Evolutionary conservation across 2,888 invertebrate species (phyloP).

Genomic region (Dorcus parallelipipedus): DNA sequence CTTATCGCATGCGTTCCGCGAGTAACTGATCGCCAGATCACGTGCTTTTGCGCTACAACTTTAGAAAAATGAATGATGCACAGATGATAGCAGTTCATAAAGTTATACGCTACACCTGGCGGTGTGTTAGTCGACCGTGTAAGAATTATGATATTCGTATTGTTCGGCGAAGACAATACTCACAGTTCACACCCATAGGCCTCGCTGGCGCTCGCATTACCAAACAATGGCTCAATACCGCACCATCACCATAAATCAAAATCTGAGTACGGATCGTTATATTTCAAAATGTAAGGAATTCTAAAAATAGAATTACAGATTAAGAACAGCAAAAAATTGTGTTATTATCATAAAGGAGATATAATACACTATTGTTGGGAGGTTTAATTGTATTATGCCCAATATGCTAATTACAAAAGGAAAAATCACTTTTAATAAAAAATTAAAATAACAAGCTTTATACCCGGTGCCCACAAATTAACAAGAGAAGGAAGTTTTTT

Average conservation of each 20-base stretch:
- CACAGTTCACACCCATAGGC: slow-evolving; percentile 41
- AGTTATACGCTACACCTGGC: slow-evolving; percentile 31
- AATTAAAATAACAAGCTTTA: no score
- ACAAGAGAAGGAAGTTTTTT: no score
- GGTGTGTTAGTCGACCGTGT: slow-evolving; percentile 37
- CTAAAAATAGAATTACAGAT: no score
- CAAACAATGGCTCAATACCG: slow-evolving; percentile 41
- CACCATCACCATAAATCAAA: slow-evolving; percentile 41
- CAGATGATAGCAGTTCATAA: not conserved
- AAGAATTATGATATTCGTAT: slow-evolving; percentile 44
- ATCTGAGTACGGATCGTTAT: slow-evolving; percentile 25
- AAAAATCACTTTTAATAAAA: no score
- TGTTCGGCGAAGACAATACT: slow-evolving; percentile 43
- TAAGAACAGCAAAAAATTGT: no score
- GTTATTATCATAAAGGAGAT: no score
- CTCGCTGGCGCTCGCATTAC: slow-evolving; percentile 35
- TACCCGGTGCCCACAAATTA: no score
- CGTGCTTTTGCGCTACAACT: not conserved
- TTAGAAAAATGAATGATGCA: not conserved
- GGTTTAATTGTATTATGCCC: no score
- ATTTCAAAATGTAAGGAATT: no score
- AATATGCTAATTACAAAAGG: no score
- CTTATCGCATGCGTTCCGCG: not conserved
- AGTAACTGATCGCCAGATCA: not conserved
- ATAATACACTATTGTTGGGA: no score